These are phyloP conservation scores for Otolemur crassicaudatus DNA, from an alignment of 2,797 vertebrate genomes.

Conservation along the genomic window DNA sequence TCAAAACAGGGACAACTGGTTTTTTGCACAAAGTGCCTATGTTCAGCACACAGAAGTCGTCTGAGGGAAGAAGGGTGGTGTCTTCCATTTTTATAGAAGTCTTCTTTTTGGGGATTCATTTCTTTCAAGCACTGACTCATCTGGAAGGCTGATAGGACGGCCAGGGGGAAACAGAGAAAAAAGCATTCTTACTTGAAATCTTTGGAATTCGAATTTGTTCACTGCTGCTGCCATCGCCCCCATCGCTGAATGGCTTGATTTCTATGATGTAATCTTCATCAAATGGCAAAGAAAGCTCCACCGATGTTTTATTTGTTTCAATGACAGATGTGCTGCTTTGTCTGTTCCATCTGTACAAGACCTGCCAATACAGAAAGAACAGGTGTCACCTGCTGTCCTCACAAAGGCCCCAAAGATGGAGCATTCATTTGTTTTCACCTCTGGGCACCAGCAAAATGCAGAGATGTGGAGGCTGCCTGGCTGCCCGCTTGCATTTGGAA, in stretches of 20 bases:
- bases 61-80: background rate
- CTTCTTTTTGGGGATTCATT: background rate
- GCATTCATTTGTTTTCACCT: background rate
- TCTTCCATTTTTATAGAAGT: background rate
- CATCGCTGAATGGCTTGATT: slow-evolving; percentile 97
- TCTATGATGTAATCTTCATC: slow-evolving; percentile 97
- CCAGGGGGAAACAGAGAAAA: background rate
- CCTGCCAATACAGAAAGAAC: slow-evolving; percentile 85
- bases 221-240: slow-evolving; percentile 97
- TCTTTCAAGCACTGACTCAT: background rate
- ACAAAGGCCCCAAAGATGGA: background rate
- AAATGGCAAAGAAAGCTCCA: slow-evolving; percentile 95
- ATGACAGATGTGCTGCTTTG: slow-evolving; percentile 94
- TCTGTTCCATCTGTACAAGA: slow-evolving; percentile 95
- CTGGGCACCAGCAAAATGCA: background rate
- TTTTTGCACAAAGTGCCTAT: background rate
- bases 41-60: background rate
- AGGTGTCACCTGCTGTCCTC: slow-evolving; percentile 1
- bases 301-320: slow-evolving; percentile 96
- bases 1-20: background rate
- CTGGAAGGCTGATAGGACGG: background rate
- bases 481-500: background rate
- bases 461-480: background rate
- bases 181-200: slow-evolving; percentile 87
- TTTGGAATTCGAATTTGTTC: slow-evolving; percentile 97